These are phyloP conservation scores for Menura novaehollandiae DNA, from an alignment of 2,113 vertebrate species.

Conservation along the genomic window DNA sequence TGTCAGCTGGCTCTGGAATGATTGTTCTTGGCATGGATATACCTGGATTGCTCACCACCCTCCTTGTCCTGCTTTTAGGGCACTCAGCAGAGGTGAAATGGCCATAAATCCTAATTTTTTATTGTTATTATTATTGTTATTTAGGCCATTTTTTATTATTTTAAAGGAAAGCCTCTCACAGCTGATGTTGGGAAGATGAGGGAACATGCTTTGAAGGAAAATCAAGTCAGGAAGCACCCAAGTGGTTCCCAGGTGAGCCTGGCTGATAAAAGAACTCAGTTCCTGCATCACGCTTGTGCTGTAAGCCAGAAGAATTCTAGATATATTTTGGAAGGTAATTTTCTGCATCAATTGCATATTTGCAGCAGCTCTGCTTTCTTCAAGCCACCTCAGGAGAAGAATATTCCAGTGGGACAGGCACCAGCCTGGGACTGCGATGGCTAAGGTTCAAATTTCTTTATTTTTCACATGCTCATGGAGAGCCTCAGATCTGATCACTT, in stretches of 20 bases:
- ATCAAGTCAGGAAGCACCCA: background rate
- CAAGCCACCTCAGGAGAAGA: background rate
- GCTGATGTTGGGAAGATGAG: background rate
- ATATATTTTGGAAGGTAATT: background rate
- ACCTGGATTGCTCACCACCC: background rate
- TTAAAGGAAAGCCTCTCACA: background rate
- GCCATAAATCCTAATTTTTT: background rate
- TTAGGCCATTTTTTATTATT: background rate
- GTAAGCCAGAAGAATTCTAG: background rate
- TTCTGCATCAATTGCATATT: background rate
- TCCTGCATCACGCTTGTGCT: background rate
- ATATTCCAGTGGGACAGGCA: background rate
- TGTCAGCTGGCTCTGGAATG: background rate
- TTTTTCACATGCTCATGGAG: background rate
- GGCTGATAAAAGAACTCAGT: background rate
- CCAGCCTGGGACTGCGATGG: background rate
- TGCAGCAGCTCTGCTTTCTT: background rate
- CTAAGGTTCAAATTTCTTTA: background rate
- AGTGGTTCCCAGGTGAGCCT: background rate
- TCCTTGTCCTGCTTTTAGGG: background rate
- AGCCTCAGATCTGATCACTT: background rate
- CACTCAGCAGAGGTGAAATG: background rate
- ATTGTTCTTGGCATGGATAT: background rate
- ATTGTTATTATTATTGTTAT: background rate
- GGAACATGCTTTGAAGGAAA: background rate